Evolutionary conservation across 2,888 invertebrate genomes (phyloP).

Genomic region (Clitarchus hookeri): DNA sequence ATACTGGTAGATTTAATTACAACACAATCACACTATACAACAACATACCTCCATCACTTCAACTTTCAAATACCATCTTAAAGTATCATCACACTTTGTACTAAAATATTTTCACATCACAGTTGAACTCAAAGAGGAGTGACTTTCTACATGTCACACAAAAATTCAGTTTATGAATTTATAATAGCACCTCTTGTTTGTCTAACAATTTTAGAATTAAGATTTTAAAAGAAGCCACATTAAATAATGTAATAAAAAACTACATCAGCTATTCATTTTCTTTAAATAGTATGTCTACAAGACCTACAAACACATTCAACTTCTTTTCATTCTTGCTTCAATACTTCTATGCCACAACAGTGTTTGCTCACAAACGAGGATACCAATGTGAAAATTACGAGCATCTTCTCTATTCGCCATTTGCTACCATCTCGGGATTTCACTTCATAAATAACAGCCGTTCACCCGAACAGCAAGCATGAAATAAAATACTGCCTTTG

Average conservation of each 20-base stretch:
- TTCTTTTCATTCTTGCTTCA: not conserved
- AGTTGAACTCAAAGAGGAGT: conserved; percentile 18
- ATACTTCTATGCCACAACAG: not conserved
- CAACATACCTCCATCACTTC: conserved; percentile 14
- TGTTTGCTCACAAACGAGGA: conserved; percentile 2
- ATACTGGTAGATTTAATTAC: conserved; percentile 4
- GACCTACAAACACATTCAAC: conserved; percentile 15
- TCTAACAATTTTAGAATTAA: conserved; percentile 23
- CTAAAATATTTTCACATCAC: conserved; percentile 22
- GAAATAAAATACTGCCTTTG: conserved; percentile 5
- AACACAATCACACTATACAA: conserved; percentile 14
- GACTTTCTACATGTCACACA: conserved; percentile 21
- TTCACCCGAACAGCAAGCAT: not conserved
- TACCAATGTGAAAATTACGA: not conserved
- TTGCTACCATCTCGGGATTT: not conserved
- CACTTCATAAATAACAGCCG: conserved; percentile 1
- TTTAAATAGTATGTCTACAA: conserved; percentile 20
- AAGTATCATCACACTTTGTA: conserved; percentile 14
- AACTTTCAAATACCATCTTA: not conserved
- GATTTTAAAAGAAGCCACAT: conserved; percentile 12
- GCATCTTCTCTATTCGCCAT: not conserved
- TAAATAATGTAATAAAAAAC: conserved; percentile 23
- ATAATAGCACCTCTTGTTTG: conserved; percentile 25
- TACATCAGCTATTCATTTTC: conserved; percentile 16
- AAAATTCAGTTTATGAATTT: conserved; percentile 19